These are phyloP conservation scores for Zhuqinia jingwanae DNA, from an alignment of 2,888 invertebrate genomes.

Conservation along the genomic window DNA sequence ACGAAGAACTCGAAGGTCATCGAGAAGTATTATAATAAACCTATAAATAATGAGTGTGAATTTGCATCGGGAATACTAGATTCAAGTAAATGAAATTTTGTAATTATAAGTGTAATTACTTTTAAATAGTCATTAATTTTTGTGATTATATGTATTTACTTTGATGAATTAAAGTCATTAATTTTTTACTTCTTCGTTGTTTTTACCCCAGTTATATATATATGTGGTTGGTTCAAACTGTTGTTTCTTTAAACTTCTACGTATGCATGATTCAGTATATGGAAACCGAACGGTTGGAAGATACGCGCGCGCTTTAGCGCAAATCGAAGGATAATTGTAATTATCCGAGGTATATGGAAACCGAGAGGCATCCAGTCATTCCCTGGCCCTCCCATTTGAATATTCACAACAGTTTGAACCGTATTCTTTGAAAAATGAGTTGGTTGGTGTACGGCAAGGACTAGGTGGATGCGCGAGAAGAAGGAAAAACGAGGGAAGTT, in stretches of 20 bases:
- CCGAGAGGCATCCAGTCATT: background rate
- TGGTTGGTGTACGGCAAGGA: too few relatives aligned
- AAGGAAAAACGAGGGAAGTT: too few relatives aligned
- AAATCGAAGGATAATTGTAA: background rate
- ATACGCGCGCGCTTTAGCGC: background rate
- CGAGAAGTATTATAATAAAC: slow-evolving; percentile 19
- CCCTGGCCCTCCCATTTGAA: background rate
- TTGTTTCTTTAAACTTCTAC: background rate
- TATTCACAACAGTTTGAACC: too few relatives aligned
- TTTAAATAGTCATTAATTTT: too few relatives aligned
- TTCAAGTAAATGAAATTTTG: background rate
- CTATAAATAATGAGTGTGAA: background rate
- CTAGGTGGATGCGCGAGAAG: too few relatives aligned
- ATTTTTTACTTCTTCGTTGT: too few relatives aligned
- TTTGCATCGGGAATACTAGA: background rate
- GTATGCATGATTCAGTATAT: background rate
- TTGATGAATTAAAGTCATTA: too few relatives aligned
- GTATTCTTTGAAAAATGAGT: too few relatives aligned
- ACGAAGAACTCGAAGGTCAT: slow-evolving; percentile 3
- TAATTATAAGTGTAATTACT: too few relatives aligned
- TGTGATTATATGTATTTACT: too few relatives aligned
- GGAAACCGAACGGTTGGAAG: background rate
- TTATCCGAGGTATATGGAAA: background rate
- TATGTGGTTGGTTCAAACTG: background rate
- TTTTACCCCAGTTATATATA: too few relatives aligned